Conservation (phyloP, 2,888 invertebrate genomes). For the Euplagia quadripunctaria region DNA sequence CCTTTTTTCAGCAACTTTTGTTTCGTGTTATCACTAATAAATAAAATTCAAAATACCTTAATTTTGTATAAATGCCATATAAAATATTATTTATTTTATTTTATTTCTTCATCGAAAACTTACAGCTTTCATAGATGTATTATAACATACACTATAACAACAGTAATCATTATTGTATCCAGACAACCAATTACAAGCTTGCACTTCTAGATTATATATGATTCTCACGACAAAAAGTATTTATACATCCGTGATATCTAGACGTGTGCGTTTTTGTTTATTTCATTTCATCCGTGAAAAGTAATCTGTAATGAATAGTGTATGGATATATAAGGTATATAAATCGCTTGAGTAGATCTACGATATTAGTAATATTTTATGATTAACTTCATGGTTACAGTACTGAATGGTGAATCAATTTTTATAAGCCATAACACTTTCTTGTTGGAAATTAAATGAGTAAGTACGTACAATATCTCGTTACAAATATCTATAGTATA, state of each 20-base stretch:
- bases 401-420: slow-evolving; percentile 9
- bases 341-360: slow-evolving; percentile 13
- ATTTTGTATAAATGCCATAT: no score
- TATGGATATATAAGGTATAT: slow-evolving; percentile 10
- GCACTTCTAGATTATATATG: no score
- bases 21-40: no score
- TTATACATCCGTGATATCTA: not conserved
- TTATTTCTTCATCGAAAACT: no score
- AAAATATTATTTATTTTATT: no score
- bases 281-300: slow-evolving; percentile 17
- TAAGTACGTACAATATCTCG: not conserved
- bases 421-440: slow-evolving; percentile 17
- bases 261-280: not conserved
- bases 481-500: not conserved
- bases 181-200: no score
- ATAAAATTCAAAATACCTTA: no score
- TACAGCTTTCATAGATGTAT: no score
- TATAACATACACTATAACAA: no score
- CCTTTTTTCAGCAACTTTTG: no score
- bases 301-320: slow-evolving; percentile 19
- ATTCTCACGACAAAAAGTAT: no score
- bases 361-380: slow-evolving; percentile 20
- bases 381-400: slow-evolving; percentile 16
- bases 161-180: no score
- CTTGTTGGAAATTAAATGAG: slow-evolving; percentile 18